phyloP scores from a whole-genome alignment of 2,113 vertebrate species.

The Proterorhinus semilunaris region DNA sequence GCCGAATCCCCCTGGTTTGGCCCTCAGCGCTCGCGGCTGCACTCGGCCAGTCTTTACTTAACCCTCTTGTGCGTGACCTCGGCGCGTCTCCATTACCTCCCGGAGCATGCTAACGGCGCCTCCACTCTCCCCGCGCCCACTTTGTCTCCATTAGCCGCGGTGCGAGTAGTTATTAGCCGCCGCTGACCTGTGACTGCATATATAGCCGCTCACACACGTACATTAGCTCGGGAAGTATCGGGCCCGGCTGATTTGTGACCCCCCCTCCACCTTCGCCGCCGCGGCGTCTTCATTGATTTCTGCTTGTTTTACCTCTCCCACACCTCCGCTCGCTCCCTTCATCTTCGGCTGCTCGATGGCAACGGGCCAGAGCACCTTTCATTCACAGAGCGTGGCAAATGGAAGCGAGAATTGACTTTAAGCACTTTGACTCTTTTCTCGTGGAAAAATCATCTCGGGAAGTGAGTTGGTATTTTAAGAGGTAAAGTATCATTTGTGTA shows the following conservation, averaged over 20 bases:
- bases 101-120: constrained; percentile 59
- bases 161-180: constrained; percentile 69
- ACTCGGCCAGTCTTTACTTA: constrained; percentile 39
- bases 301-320: constrained; percentile 49
- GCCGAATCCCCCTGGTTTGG: constrained; percentile 8
- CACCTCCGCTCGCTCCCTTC: constrained; percentile 40
- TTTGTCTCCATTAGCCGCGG: constrained; percentile 71
- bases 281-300: constrained; percentile 68
- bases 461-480: no score
- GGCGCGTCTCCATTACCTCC: constrained; percentile 64
- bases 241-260: constrained; percentile 68
- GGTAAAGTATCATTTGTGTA: no score
- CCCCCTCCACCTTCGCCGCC: constrained; percentile 69
- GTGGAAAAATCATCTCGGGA: no score
- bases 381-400: not conserved
- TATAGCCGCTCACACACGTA: constrained; percentile 15
- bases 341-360: constrained; percentile 32
- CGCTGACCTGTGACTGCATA: constrained; percentile 53
- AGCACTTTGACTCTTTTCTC: no score
- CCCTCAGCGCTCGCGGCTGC: constrained; percentile 27
- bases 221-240: constrained; percentile 53
- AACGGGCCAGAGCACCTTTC: not conserved
- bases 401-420: not conserved
- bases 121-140: constrained; percentile 59
- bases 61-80: constrained; percentile 27